Evolutionary conservation across 2,888 invertebrate genomes (phyloP).

Genomic region (Diarsia dahlii): DNA sequence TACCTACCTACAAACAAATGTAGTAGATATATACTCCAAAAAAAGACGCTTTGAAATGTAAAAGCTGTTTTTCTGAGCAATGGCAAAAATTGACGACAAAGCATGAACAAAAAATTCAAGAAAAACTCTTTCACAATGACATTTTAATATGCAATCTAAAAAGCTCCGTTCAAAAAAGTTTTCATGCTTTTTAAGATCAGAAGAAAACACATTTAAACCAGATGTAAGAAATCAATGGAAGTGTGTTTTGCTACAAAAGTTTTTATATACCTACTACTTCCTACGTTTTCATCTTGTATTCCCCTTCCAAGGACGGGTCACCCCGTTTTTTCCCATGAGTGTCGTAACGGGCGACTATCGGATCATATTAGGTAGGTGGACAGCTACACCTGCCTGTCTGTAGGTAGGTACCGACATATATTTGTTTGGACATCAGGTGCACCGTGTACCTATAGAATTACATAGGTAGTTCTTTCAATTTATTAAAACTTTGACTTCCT

Average conservation of each 20-base stretch:
- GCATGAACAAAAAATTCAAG: conserved; percentile 20
- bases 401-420: conserved; percentile 1
- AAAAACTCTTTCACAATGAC: conserved; percentile 27
- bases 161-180: background rate
- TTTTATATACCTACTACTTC: conserved; percentile 25
- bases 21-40: background rate
- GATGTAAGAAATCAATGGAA: conserved; percentile 13
- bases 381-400: conserved; percentile 28
- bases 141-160: background rate
- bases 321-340: conserved; percentile 55
- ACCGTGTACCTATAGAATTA: background rate
- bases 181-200: background rate
- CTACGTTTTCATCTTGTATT: conserved; percentile 41
- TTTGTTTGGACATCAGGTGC: conserved; percentile 29
- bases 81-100: conserved; percentile 29
- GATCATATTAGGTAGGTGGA: conserved; percentile 47
- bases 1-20: conserved; percentile 5
- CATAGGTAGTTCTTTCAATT: background rate
- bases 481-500: background rate
- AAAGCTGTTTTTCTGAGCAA: conserved; percentile 40
- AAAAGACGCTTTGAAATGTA: conserved; percentile 40
- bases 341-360: conserved; percentile 31
- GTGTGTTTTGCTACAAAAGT: conserved; percentile 16
- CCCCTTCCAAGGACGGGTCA: conserved; percentile 37
- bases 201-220: conserved; percentile 4